These are phyloP conservation scores for Pantherophis guttatus DNA, from an alignment of 2,113 vertebrate species.

Conservation along the genomic window DNA sequence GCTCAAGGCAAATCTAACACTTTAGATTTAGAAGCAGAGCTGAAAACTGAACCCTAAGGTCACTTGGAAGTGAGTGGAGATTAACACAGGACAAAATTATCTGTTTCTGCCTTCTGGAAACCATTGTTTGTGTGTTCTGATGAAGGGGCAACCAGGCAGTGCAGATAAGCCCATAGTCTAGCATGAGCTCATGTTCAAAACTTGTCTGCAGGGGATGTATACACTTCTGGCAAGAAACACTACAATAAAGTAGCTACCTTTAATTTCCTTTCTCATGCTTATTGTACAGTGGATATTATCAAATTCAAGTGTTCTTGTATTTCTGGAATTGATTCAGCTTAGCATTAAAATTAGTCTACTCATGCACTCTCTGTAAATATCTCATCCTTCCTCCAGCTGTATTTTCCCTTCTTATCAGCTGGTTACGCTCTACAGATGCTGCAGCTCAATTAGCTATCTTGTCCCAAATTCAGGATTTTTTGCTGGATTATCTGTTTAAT, in stretches of 20 bases:
- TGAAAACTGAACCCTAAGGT: neutral
- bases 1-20: neutral
- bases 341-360: neutral
- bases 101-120: neutral
- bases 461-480: neutral
- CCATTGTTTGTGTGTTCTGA: neutral
- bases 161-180: neutral
- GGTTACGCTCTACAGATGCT: neutral
- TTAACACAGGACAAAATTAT: neutral
- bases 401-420: neutral
- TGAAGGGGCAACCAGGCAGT: neutral
- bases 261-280: neutral
- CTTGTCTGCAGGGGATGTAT: neutral
- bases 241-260: neutral
- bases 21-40: neutral
- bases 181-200: neutral
- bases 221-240: neutral
- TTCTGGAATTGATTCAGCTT: neutral
- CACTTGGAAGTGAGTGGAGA: neutral
- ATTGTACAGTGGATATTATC: neutral
- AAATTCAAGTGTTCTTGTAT: neutral
- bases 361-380: neutral
- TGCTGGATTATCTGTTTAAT: neutral
- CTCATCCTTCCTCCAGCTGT: neutral
- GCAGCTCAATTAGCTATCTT: neutral